Base-by-base conservation (phyloP, 1,140 invertebrate species). In the Musca domestica region DNA sequence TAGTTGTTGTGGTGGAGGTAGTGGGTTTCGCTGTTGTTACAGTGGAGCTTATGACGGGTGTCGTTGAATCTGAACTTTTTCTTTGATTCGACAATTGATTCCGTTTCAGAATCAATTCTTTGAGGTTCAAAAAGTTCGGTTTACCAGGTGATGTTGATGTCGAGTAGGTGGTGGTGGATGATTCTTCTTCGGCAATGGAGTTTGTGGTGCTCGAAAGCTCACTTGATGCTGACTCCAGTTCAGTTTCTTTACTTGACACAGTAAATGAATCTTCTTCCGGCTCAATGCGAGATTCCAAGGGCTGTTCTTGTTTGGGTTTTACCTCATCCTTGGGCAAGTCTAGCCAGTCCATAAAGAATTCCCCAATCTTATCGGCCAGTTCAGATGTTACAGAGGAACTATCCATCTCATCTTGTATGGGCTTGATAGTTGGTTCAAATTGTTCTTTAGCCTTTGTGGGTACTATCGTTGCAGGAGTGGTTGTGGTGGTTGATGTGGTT, bases 291-390 rank as follows among this genome's bases (percentile, higher is more conserved):
- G 76, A 76, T 19, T 80, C 77, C 0, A 80, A 6, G 0, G 52
- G 47, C 15, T 80, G 70, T 47, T 68, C 51, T 2, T 66, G 49
- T 2, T 69, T 74, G 1, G 52, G 34, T 4, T 27, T 49, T 1
- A 22, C 34, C 34, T 67, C 47, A 48, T 69, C 9, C 58, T 67
- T 67, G 1, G 76, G 76, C 23, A 80, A 66, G 17, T 78, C 78
- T 2, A 80, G 41, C 17, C 80, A 69, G 34, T 80, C 78, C 76
- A 80, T 78, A 14, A 80, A 80, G 54, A 80, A 78, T 65, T 80
- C 78, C 0, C 78, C 78, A 15, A 80, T 80, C 9, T 75, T 80
- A 17, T 80, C 76, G 0, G 78, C 76, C 12, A 80, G 46, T n/a
- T 72, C 72, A 0, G 78, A 77, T 46, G 74, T 75, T 22, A 74